Evolutionary conservation across 2,888 invertebrate genomes (phyloP).

Genomic region (Escarpia spicata): DNA sequence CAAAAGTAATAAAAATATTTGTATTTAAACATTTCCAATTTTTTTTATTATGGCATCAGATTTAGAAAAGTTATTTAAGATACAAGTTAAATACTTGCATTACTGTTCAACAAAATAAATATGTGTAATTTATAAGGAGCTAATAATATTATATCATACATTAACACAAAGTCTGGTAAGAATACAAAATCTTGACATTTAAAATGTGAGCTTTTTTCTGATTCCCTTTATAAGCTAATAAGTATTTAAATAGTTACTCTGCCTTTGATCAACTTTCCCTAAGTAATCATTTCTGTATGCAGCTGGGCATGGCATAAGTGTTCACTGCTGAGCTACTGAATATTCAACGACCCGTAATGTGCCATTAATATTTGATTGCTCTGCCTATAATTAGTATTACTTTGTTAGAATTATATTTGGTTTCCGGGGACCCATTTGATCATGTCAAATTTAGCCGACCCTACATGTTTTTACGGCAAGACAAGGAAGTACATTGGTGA

Average conservation of each 20-base stretch:
- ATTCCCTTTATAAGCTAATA: background rate
- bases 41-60: background rate
- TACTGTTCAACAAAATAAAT: background rate
- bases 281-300: background rate
- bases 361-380: background rate
- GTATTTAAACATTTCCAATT: background rate
- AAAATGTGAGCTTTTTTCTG: background rate
- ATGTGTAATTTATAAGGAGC: background rate
- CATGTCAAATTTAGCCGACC: too few relatives aligned
- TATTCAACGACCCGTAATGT: background rate
- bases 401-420: background rate
- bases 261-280: background rate
- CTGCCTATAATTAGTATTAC: background rate
- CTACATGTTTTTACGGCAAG: too few relatives aligned
- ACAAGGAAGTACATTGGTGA: too few relatives aligned
- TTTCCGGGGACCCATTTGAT: too few relatives aligned
- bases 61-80: background rate
- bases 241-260: background rate
- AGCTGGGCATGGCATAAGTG: too few relatives aligned
- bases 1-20: background rate
- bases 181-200: background rate
- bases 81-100: background rate
- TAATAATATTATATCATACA: background rate
- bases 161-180: background rate
- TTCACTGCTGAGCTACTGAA: background rate